Percentiles rank a stretch among this genome's conserved stretches.
Evolutionary conservation across 2,113 vertebrate genomes (phyloP).

Genomic region (Macquaria australasica): DNA sequence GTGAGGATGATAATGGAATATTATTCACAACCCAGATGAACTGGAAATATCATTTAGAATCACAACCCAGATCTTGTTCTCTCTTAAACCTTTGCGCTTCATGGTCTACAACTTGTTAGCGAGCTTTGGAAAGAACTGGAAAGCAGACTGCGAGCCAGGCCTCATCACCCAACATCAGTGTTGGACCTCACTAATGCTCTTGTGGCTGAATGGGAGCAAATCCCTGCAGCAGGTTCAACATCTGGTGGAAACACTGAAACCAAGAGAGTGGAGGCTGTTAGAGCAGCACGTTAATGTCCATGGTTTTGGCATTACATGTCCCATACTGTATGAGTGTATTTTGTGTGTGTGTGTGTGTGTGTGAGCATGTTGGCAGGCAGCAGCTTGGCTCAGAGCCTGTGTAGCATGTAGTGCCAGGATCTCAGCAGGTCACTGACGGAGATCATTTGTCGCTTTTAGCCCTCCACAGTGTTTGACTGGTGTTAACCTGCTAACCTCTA

Average conservation of each 20-base stretch:
- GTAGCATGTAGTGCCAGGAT: constrained; percentile 35
- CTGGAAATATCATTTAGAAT: neutral
- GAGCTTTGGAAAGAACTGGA: neutral
- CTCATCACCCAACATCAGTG: neutral
- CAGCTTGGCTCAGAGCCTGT: constrained; percentile 40
- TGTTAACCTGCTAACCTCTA: constrained; percentile 37
- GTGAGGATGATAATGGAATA: too few relatives aligned
- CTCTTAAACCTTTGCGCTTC: neutral
- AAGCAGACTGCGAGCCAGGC: neutral
- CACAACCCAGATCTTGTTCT: neutral
- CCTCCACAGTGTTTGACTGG: constrained; percentile 11
- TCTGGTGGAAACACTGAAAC: neutral
- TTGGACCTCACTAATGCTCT: too few relatives aligned
- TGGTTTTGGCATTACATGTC: neutral
- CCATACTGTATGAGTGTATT: neutral
- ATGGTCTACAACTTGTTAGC: neutral
- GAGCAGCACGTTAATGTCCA: neutral
- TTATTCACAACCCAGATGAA: neutral
- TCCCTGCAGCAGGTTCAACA: neutral
- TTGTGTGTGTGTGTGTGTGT: neutral
- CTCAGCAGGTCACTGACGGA: constrained; percentile 52
- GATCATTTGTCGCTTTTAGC: constrained; percentile 55
- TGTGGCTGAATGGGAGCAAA: too few relatives aligned
- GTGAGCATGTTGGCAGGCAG: constrained; percentile 20
- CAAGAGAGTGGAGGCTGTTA: neutral